Evolutionary conservation across 2,888 invertebrate species (phyloP), one percentile per base, ranked within the genome.

Genomic region (Synanthedon vespiformis): DNA sequence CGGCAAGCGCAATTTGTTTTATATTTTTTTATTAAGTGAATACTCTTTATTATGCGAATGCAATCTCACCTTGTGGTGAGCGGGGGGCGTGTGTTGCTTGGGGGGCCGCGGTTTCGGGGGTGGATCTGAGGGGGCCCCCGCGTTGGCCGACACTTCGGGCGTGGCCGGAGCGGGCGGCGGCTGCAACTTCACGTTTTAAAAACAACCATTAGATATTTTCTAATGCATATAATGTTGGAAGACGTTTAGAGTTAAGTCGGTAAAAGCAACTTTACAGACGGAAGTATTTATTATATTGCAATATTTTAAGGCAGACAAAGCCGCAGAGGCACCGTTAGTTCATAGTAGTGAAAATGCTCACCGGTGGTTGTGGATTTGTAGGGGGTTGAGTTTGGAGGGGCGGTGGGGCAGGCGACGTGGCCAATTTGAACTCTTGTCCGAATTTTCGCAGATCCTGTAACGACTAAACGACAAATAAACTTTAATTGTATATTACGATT

Each of bases 391-490:
- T 65, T 49, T 59, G 62, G 44, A 60, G 57, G n/a, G 62, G 60
- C 55, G 61, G 65, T 54, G 65, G 70, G 56, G 70, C 73, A 2
- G 88, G 84, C 1, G 86, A 81, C 34, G 72, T 58, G 57, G 78
- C 80, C 70, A 95, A 70, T 78, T 94, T 93, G 78, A 95, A 95
- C 61, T 95, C 94, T 64, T 92, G 89, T 0, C 92, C 90, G 75
- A 96, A 96, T 69, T 93, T 93, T 59, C 94, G 91, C 53, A 95
- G 74, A 55, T 95, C 94, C 77, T 90, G 71, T 1, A 13, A 40
- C 34, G 34, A 34, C 34, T 34, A 34, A 34, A 34, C 34, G 10
- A 10, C 34, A 34, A 34, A 34, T 2, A 34, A 34, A 8, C 27
- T 1, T 6, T 27, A 18, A 3, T 18, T 18, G 2, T 18, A 18